Base-by-base conservation (phyloP, 2,113 vertebrate genomes). In the Eptatretus burgeri region DNA sequence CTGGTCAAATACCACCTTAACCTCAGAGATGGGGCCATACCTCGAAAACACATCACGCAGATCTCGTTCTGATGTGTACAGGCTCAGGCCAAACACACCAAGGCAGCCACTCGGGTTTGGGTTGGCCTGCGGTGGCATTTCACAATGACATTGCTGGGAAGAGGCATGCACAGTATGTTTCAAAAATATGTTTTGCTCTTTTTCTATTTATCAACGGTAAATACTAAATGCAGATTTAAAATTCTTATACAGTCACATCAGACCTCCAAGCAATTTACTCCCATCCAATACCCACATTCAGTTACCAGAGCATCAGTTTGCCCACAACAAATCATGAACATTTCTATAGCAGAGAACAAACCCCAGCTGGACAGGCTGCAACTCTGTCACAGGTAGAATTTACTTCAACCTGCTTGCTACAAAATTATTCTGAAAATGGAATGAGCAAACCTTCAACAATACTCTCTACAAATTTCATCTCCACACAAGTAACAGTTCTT, bases 1-100 rank as follows among this genome's bases (percentile, higher is more conserved):
- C 63, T 94, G 87, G 75, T 89, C 84, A 62, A 91, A 85, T 67
- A 89, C 88, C 27, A 93, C 83, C 62, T 85, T 91, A 72, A 93
- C 85, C 56, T 82, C 85, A 49, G 79, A 77, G 71, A 95, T 72
- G 51, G 82, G 83, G 64, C 86, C 86, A 0, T 89, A 82, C 63
- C 81, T 80, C n/a, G 84, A 85, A 71, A 95, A 95, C 51, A 93
- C 83, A 73, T 88, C 85, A 67, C 82, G 79, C 68, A 93, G 70
- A 71, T 93, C 86, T 63, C 80, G 78, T 75, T 88, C 85, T 17
- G 84, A 87, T 60, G 86, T 95, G 70, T 87, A 89, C 67, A 88
- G 76, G 75, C 85, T 93, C 74, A 93, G 75, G 65, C 87, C 83
- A 75, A 93, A 93, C 64, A 95, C 82, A 64, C 88, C 85, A 52